Evolutionary conservation across 2,113 vertebrate species (phyloP).

Genomic region (Centrocercus urophasianus): DNA sequence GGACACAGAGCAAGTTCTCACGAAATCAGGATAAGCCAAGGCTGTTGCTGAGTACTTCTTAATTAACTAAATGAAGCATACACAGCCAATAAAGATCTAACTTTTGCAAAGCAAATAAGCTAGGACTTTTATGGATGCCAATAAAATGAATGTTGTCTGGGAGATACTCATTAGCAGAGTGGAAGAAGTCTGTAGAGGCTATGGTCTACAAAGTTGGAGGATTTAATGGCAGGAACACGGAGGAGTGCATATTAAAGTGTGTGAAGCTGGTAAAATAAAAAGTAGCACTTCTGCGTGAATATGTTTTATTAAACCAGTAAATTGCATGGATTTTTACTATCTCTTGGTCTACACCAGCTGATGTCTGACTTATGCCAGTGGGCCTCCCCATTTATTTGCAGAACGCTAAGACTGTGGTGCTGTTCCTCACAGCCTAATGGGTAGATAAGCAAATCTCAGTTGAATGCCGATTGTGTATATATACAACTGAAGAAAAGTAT

Average conservation of each 20-base stretch:
- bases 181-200: slow-evolving; percentile 30
- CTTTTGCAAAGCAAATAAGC: slow-evolving; percentile 37
- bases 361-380: not conserved
- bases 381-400: not conserved
- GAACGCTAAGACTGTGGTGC: not conserved
- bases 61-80: slow-evolving; percentile 33
- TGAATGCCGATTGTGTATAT: not conserved
- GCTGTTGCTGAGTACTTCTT: slow-evolving; percentile 37
- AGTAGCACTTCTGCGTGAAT: not conserved
- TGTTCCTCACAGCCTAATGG: not conserved
- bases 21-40: slow-evolving; percentile 6
- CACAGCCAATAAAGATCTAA: not conserved
- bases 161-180: slow-evolving; percentile 9
- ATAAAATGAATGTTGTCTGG: slow-evolving; percentile 34
- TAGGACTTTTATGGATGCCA: slow-evolving; percentile 11
- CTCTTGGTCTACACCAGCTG: not conserved
- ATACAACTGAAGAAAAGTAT: not conserved
- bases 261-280: not conserved
- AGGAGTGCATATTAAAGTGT: slow-evolving; percentile 18
- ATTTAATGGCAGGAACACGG: not conserved
- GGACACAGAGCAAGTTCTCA: not conserved
- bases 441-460: not conserved
- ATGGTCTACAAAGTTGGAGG: slow-evolving; percentile 48
- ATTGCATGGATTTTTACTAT: slow-evolving; percentile 11
- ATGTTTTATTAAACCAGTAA: slow-evolving; percentile 49